Conservation (phyloP, 2,113 vertebrate genomes). For the Variabilichromis moorii region DNA sequence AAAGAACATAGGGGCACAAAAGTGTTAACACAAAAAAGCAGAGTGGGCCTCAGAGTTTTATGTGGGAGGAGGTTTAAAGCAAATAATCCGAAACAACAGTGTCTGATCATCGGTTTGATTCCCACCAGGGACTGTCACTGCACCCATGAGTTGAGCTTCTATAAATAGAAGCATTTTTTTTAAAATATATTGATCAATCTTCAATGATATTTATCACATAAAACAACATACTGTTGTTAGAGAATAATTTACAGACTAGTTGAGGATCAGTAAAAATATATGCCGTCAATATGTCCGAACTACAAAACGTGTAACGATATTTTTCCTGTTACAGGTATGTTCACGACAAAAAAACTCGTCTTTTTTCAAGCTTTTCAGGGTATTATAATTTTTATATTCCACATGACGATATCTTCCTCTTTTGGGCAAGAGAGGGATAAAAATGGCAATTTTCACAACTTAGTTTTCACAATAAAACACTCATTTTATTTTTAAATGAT, state of each 20-base stretch:
- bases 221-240: not conserved
- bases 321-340: not conserved
- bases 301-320: not conserved
- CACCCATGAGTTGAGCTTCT: not conserved
- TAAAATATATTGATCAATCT: not conserved
- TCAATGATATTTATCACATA: not conserved
- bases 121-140: not conserved
- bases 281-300: not conserved
- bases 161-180: not conserved
- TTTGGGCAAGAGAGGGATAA: not conserved
- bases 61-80: not conserved
- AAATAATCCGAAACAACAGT: not conserved
- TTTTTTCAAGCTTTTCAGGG: not conserved
- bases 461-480: not conserved
- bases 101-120: not conserved
- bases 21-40: not conserved
- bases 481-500: not conserved
- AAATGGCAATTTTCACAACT: not conserved
- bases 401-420: accelerated
- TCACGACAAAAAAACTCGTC: not conserved
- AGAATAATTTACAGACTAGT: not conserved
- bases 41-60: not conserved
- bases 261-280: not conserved
- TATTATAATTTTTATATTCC: not conserved
- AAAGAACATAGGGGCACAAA: not conserved